Base-by-base conservation (phyloP, 2,888 invertebrate species). In the Caenorhabditis panamensis region DNA sequence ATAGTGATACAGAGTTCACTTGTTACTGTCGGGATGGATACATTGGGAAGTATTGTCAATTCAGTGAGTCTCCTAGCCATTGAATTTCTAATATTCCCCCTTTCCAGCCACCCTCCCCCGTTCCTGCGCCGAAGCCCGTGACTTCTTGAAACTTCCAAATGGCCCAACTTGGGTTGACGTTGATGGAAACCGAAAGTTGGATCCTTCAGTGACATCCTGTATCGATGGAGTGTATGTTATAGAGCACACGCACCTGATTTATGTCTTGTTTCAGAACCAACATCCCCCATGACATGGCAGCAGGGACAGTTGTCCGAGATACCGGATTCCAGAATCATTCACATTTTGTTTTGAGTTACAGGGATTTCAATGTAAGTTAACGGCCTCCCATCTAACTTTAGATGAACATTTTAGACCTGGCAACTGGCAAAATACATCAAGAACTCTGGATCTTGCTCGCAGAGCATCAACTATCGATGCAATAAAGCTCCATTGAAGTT, bases 101-200 rank as follows among this genome's bases (percentile, higher is more conserved):
- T 31, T 73, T 84, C 18, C 69, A 87, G 87, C 84, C 16, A 71
- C 79, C 4, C 78, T 87, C 20, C 88, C 89, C 4, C 86, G 87
- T 5, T 84, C 82, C 8, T 89, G 89, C 75, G 73, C 85, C 11
- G 88, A 89, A 67, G 89, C 89, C 1, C 49, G 56, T 16, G 80
- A 82, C 24, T 84, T 86, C 59, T 72, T 84, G 63, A 75, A 79
- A 41, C 82, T 83, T 18, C 82, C 83, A 8, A 77, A 86, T 22
- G 89, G 89, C 1, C 81, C 88, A 8, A 88, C 86, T 16, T 73
- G 83, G 63, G 58, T 89, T 37, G 89, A 89, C 69, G 82, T 88
- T n/a, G 89, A 89, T 78, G 88, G 88, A 16, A 82, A 84, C 26
- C 82, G 82, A 1, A 81, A 85, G 11, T 62, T 87, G 11, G 75